Evolutionary conservation across 2,113 vertebrate genomes (phyloP), one percentile per base, ranked within the genome.

Genomic region (Orycteropus afer): DNA sequence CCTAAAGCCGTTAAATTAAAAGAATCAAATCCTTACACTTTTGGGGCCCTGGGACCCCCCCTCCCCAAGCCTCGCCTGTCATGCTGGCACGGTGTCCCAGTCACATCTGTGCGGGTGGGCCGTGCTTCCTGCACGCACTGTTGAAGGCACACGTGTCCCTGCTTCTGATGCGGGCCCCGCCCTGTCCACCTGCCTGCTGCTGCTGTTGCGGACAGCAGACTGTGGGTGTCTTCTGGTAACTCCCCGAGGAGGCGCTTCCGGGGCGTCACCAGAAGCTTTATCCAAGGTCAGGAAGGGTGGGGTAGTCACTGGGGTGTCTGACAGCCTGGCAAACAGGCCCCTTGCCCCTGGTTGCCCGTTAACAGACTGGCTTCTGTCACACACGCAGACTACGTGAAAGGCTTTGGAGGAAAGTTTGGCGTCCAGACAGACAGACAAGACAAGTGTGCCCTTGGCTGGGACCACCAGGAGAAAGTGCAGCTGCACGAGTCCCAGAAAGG

Each of bases 401-500:
- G 99, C 11, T 99, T 99, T 29, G 99, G 99, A 90, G 99, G 99
- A 17, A 99, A 99, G 97, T 99, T 99, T n/a, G 99, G 99, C 0
- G 99, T 99, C 91, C 99, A 99, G 98, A 99, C 99, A 23, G 99
- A 99, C 98, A 98, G 99, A 89, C 99, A 99, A 97, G 99, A 99
- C 97, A 99, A 99, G 37, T 99, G 99, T 0, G 99, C 99, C 0
- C 98, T 99, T 69, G 99, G 99, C 90, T 99, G 99, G 99, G 99
- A 99, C 88, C 99, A 99, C 97, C 99, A 99, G 98, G 99, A 99
- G 98, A 99, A 99, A 20, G 97, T 99, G 10, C 99, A 99, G 98
- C 99, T 99, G 29, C 99, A 99, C 0, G 99, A 99, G 86, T 99
- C 99, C 69, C 99, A 99, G 97, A 99, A 99, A 99, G 99, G 99